phyloP scores from a whole-genome alignment of 2,113 vertebrate species.

The Himantopus leucocephalus region DNA sequence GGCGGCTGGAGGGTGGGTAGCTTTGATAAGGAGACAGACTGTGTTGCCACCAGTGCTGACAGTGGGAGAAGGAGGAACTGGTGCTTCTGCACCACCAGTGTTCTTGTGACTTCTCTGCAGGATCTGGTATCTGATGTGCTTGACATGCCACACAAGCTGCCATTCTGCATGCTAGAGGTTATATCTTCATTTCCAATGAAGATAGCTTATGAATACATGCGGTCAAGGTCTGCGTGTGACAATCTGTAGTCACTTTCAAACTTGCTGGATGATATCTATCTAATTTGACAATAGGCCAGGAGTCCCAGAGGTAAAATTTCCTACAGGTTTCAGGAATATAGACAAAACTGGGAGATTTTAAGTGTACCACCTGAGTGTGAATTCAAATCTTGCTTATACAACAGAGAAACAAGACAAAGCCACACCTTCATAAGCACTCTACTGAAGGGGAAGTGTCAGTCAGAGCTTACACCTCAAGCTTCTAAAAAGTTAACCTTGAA shows the following conservation, averaged over 20 bases:
- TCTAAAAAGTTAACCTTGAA: not conserved
- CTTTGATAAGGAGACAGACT: not conserved
- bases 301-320: not conserved
- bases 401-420: not conserved
- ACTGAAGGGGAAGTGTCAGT: not conserved
- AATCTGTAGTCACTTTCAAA: not conserved
- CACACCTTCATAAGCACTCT: not conserved
- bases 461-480: not conserved
- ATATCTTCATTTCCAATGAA: not conserved
- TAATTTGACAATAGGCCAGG: not conserved
- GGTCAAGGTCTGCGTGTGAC: not conserved
- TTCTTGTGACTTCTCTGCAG: not conserved
- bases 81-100: not conserved
- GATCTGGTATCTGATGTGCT: not conserved
- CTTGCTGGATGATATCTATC: not conserved
- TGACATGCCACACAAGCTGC: not conserved
- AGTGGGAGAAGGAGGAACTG: not conserved
- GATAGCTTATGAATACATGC: not conserved
- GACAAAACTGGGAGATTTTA: not conserved
- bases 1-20: not conserved
- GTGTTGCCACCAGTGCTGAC: not conserved
- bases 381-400: not conserved
- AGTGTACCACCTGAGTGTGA: not conserved
- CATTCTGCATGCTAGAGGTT: not conserved
- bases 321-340: not conserved